phyloP scores from a whole-genome alignment of 2,797 vertebrate species.

The Takifugu rubripes region DNA sequence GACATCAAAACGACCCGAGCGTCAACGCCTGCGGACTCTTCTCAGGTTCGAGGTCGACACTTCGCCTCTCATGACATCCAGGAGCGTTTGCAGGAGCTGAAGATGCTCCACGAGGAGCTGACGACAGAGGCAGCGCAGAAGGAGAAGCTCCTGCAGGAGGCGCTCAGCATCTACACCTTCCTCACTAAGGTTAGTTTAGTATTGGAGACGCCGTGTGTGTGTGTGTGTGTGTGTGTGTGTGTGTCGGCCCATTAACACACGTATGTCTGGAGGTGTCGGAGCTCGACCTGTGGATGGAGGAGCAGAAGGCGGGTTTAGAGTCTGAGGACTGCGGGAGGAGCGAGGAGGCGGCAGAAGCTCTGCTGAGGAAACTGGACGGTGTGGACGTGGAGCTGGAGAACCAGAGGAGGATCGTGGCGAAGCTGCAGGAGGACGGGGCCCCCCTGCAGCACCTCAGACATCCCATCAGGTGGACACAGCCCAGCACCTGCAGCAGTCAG shows the following conservation, averaged over 20 bases:
- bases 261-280: constrained; percentile 76
- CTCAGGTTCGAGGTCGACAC: constrained; percentile 73
- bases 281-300: constrained; percentile 82
- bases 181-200: constrained; percentile 74
- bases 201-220: too few species aligned
- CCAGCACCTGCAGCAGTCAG: background rate
- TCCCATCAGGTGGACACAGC: constrained; percentile 74
- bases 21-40: too few species aligned
- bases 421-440: constrained; percentile 71
- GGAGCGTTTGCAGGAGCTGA: constrained; percentile 76
- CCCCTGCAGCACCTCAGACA: constrained; percentile 70
- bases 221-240: background rate
- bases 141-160: constrained; percentile 73
- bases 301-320: constrained; percentile 71
- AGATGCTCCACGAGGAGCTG: constrained; percentile 70
- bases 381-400: constrained; percentile 80
- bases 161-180: constrained; percentile 76
- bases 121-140: constrained; percentile 68
- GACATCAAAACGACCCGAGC: too few species aligned
- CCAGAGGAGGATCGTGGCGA: constrained; percentile 65
- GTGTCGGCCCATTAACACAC: background rate
- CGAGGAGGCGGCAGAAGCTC: constrained; percentile 76
- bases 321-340: constrained; percentile 77
- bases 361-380: constrained; percentile 80
- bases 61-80: constrained; percentile 76